Evolutionary conservation across 2,888 invertebrate genomes (phyloP).

Genomic region (Aphidoletes aphidimyza): DNA sequence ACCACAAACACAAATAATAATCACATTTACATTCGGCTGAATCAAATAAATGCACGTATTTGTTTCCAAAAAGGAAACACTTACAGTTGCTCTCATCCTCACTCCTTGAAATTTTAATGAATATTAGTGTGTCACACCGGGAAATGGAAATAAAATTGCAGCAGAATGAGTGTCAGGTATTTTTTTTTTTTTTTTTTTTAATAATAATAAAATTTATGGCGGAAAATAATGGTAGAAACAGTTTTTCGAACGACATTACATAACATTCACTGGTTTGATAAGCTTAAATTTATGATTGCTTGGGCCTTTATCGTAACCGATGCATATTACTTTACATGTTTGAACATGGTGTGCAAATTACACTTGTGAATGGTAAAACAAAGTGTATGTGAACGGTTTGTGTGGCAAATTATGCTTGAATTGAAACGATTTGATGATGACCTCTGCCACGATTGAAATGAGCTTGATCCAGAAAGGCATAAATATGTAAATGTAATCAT

Average conservation of each 20-base stretch:
- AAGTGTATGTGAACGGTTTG: too few relatives aligned
- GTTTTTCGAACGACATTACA: neutral
- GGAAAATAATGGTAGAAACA: too few relatives aligned
- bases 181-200: too few relatives aligned
- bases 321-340: neutral
- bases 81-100: too few relatives aligned
- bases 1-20: slow-evolving; percentile 19
- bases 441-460: too few relatives aligned
- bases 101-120: too few relatives aligned
- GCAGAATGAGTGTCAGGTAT: too few relatives aligned
- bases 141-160: too few relatives aligned
- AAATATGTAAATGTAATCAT: slow-evolving; percentile 47
- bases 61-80: neutral
- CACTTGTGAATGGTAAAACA: too few relatives aligned
- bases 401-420: neutral
- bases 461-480: too few relatives aligned
- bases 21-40: slow-evolving; percentile 27
- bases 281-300: neutral
- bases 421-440: neutral
- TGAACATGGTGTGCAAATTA: neutral
- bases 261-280: neutral
- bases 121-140: too few relatives aligned
- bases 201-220: too few relatives aligned
- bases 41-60: neutral
- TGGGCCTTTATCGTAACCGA: neutral